Percentiles rank a stretch among this genome's conserved stretches.
These are phyloP conservation scores for Drosophila pachea DNA, from an alignment of 1,140 invertebrate species.

Conservation along the genomic window DNA sequence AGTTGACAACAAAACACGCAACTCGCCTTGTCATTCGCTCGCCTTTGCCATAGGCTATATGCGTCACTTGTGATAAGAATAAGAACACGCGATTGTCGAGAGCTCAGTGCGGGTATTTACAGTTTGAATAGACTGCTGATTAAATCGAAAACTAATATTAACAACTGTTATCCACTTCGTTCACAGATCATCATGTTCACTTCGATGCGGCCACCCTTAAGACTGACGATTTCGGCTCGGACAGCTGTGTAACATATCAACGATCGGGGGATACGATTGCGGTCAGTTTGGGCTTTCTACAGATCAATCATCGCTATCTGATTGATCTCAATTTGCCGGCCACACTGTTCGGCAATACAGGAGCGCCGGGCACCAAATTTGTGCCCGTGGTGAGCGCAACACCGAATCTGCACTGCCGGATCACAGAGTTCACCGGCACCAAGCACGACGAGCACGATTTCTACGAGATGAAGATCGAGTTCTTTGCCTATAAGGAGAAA, in stretches of 20 bases:
- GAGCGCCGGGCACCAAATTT: conserved; percentile 51
- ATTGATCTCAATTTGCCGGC: conserved; percentile 74
- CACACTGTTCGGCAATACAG: conserved; percentile 55
- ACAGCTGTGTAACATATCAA: conserved; percentile 77
- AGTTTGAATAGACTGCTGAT: not conserved
- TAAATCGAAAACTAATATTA: not conserved
- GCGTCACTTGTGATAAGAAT: conserved; percentile 1
- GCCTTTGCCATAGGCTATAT: not conserved
- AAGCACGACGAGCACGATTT: conserved; percentile 70
- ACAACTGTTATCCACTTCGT: not conserved
- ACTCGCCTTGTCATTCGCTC: not conserved
- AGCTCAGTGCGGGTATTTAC: too few relatives aligned
- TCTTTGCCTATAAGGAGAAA: conserved; percentile 81
- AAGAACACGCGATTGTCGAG: too few relatives aligned
- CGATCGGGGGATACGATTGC: conserved; percentile 67
- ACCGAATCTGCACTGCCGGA: conserved; percentile 75
- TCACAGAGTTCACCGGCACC: conserved; percentile 67
- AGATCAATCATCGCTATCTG: conserved; percentile 78
- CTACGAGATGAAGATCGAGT: conserved; percentile 80
- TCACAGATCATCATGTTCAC: conserved; percentile 78
- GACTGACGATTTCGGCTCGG: conserved; percentile 71
- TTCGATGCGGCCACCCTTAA: conserved; percentile 71
- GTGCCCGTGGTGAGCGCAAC: conserved; percentile 64
- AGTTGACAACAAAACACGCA: not conserved
- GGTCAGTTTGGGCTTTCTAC: conserved; percentile 78